Evolutionary conservation across 2,797 vertebrate genomes (phyloP), one percentile per base, ranked within the genome.

Genomic region (Buphagus erythrorhynchus): DNA sequence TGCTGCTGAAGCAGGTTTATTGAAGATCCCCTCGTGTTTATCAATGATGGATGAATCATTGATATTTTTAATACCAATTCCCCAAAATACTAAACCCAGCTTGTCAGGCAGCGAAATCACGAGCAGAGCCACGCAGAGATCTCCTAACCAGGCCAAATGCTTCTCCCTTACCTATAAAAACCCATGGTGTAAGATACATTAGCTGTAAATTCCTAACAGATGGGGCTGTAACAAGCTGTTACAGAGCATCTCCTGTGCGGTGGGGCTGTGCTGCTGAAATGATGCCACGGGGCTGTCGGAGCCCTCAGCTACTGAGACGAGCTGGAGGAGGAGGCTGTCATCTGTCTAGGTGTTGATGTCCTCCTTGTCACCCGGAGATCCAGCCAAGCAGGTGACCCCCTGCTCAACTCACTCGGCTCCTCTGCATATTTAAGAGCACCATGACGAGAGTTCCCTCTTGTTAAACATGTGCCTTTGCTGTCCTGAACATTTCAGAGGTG

Each of bases 221-320:
- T 94, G 96, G 91, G 94, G 77, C 89, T 92, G 16, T 86, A 93
- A 75, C 73, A 86, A 86, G 93, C 93, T 92, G 92, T 63, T 95
- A 45, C 63, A 82, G 96, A 93, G 79, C 91, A 73, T 91, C 94
- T 96, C 90, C 88, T 84, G 40, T 67, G 86, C 83, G 25, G 59
- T 54, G 69, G 86, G 94, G 93, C 8, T 55, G 73, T 29, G 2
- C 89, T 86, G 91, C 78, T 77, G 57, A 91, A 86, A 45, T 22
- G 65, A 54, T 6, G 62, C 82, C 75, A 33, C 19, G 43, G 6
- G 85, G 57, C 75, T 88, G 79, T 45, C 79, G 51, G 90, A 95
- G 93, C 79, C 83, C 82, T 80, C 71, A 43, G 18, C 43, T 79
- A 19, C 51, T 5, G 80, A 90, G 87, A 71, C 0, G 42, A 90